Evolutionary conservation across 2,888 invertebrate genomes (phyloP), one percentile per base, ranked within the genome.

Genomic region (Drosophila mettleri): DNA sequence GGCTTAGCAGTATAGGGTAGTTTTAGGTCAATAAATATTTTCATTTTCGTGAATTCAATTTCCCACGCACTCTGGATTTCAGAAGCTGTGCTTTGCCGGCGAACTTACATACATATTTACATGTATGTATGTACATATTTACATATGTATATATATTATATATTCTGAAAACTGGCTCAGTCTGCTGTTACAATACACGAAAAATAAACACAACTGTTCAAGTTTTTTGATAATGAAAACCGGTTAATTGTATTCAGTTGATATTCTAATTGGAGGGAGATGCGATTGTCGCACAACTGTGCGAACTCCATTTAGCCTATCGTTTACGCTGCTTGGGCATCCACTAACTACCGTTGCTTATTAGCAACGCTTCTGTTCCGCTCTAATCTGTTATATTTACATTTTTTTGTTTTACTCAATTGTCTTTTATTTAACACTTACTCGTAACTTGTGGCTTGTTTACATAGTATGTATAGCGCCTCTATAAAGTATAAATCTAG

Each of bases 241-340:
- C 83, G 82, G 80, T 87, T 87, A 67, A 78, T 74, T 69, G 49
- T 34, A 45, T 52, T 36, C 39, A 48, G 41, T 24, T 27, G 43
- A 41, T 29, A 51, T 45, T 74, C 57, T 49, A 60, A 66, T 57
- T 73, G 51, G 24, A 39, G 7, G 9, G n/a, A 12, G 48, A 5
- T 14, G 10, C 16, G 8, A 20, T 62, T 62, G 31, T 46, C 18
- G 10, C 38, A 22, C 22, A 33, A 16, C 14, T 14, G 53, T 55
- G 74, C 51, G 33, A 55, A 51, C 41, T 31, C 38, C 14, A 20
- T 12, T 60, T 67, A 53, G 33, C 34, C 54, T 10, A 45, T 43
- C 53, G 38, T 63, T 27, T 49, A 38, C 49, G 43, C 53, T 22
- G 51, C 14, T 55, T 52, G 34, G 34, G 22, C 77, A 64, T 64